Evolutionary conservation across 2,113 vertebrate genomes (phyloP), one percentile per base, ranked within the genome.

Genomic region (Poeciliopsis retropinna): DNA sequence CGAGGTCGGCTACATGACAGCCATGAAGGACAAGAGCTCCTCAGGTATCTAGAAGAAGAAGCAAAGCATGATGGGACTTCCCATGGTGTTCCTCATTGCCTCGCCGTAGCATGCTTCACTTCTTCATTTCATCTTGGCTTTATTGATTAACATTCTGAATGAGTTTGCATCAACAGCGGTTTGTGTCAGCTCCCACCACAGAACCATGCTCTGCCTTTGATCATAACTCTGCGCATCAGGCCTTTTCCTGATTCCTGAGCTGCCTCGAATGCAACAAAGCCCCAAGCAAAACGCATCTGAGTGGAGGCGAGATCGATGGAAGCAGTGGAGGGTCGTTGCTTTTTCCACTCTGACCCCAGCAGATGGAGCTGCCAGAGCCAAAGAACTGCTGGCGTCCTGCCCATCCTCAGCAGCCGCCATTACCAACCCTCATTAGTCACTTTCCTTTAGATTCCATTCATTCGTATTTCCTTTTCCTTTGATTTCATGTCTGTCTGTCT

Each of bases 1-100:
- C 28, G 97, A 97, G 89, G 97, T 98, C 0, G 96, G 96, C 10
- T 99, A 99, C 91, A 97, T 98, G 96, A 97, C 95, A 0, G 96
- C 97, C 0, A 98, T 96, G 96, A 94, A 97, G 87, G 97, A 98
- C 91, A 98, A 97, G 77, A 89, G 92, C 74, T 96, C 96, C 80
- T 95, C 96, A 96, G 97, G 98, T 98, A 95, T n/a, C 51, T 71
- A 65, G 34, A 8, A 57, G 44, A 4, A 47, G 44, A 47, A 19
- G 44, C 44, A 1, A 47, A 17, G 44, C 44, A 19, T 47, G 4
- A 47, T 47, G 44, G 44, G 14, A 47, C 4, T 17, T 17, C 27
- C 5, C 84, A 41, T 70, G 67, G 27, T 34, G 66, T 34, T 60
- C 1, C 39, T 84, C 72, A 64, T 77, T 83, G 79, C 54, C 57